These are phyloP conservation scores for Cygnus atratus DNA, from an alignment of 2,113 vertebrate species.

Conservation along the genomic window DNA sequence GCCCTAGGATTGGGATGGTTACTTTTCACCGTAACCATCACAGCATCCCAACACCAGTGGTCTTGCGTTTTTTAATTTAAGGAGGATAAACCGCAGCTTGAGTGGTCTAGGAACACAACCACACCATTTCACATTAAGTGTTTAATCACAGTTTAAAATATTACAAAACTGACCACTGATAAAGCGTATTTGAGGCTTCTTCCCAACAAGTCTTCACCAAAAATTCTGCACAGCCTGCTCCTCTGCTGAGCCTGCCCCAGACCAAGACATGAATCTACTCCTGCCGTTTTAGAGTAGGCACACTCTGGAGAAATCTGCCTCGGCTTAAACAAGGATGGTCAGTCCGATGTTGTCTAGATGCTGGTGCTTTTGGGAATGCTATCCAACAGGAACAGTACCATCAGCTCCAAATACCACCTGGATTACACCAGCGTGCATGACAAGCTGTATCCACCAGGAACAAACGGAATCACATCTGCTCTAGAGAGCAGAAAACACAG, in stretches of 20 bases:
- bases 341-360: neutral
- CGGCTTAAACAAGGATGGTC: neutral
- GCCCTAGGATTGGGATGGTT: neutral
- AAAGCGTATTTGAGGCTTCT: neutral
- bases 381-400: neutral
- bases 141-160: neutral
- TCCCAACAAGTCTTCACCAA: neutral
- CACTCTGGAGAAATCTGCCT: neutral
- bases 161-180: neutral
- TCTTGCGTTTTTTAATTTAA: neutral
- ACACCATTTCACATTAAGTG: neutral
- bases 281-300: neutral
- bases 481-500: neutral
- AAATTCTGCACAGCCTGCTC: neutral
- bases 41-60: neutral
- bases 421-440: neutral
- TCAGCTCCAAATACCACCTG: neutral
- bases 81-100: neutral
- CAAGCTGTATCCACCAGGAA: neutral
- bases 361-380: neutral
- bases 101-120: neutral
- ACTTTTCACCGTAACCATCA: neutral
- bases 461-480: neutral
- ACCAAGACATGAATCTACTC: fast-evolving
- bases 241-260: neutral